Evolutionary conservation across 2,113 vertebrate genomes (phyloP).

Genomic region (Caranx melampygus): DNA sequence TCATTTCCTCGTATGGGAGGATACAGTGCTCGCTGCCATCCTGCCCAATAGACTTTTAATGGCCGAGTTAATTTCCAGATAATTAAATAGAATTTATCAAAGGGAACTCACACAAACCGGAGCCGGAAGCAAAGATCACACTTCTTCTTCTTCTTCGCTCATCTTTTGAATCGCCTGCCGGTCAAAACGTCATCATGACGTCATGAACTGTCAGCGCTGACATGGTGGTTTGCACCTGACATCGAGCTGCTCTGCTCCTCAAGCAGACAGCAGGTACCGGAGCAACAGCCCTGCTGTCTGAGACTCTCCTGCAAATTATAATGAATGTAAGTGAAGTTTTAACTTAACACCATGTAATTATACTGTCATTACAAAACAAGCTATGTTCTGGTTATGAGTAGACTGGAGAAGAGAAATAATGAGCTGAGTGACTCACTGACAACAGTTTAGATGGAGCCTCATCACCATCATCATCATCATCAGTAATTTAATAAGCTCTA

Average conservation of each 20-base stretch:
- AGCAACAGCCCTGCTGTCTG: too few species aligned
- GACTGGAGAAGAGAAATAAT: neutral
- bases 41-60: slow-evolving; percentile 71
- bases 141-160: slow-evolving; percentile 16
- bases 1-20: slow-evolving; percentile 61
- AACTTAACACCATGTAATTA: too few species aligned
- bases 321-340: too few species aligned
- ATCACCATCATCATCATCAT: neutral
- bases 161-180: too few species aligned
- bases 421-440: neutral
- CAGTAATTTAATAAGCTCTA: neutral
- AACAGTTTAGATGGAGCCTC: neutral
- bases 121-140: slow-evolving; percentile 12
- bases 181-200: too few species aligned
- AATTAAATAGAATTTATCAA: slow-evolving; percentile 71
- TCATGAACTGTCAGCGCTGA: too few species aligned
- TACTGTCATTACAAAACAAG: too few species aligned
- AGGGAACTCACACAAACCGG: slow-evolving; percentile 16
- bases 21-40: slow-evolving; percentile 59
- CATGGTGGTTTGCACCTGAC: too few species aligned
- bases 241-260: too few species aligned
- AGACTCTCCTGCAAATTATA: too few species aligned
- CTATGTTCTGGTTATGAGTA: too few species aligned
- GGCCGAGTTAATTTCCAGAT: slow-evolving; percentile 66
- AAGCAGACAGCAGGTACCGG: too few species aligned